Conservation (phyloP, 2,797 vertebrate species). For the Meriones psammophilus region DNA sequence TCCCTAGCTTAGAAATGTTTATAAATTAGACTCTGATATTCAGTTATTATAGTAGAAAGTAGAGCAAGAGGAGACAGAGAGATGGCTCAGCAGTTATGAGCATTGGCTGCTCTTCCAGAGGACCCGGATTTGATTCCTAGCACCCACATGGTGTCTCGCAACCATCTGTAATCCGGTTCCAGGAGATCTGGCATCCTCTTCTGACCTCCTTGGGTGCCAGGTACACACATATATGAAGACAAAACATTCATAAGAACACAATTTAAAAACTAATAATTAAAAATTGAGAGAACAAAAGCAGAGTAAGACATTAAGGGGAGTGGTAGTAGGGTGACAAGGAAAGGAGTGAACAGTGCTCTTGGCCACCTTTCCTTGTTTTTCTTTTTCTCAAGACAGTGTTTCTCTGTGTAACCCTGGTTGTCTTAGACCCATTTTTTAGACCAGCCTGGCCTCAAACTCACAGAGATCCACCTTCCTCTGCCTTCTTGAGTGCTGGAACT, state of each 20-base stretch:
- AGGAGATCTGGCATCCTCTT: not conserved
- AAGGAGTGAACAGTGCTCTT: not conserved
- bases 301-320: not conserved
- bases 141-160: not conserved
- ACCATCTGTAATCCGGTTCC: not conserved
- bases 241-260: not conserved
- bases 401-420: too few relatives aligned
- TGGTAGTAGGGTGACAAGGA: not conserved
- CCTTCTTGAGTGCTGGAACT: too few relatives aligned
- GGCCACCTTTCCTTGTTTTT: too few relatives aligned
- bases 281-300: not conserved
- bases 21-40: not conserved
- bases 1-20: not conserved
- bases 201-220: not conserved
- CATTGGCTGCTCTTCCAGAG: not conserved
- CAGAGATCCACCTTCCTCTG: too few relatives aligned
- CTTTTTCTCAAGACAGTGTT: too few relatives aligned
- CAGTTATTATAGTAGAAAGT: not conserved
- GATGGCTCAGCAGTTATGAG: not conserved
- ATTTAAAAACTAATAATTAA: not conserved
- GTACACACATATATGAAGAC: not conserved
- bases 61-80: not conserved
- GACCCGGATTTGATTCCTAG: not conserved
- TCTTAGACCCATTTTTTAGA: too few relatives aligned
- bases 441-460: too few relatives aligned